Conservation (phyloP, 2,888 invertebrate species). For the Charanyca ferruginea region DNA sequence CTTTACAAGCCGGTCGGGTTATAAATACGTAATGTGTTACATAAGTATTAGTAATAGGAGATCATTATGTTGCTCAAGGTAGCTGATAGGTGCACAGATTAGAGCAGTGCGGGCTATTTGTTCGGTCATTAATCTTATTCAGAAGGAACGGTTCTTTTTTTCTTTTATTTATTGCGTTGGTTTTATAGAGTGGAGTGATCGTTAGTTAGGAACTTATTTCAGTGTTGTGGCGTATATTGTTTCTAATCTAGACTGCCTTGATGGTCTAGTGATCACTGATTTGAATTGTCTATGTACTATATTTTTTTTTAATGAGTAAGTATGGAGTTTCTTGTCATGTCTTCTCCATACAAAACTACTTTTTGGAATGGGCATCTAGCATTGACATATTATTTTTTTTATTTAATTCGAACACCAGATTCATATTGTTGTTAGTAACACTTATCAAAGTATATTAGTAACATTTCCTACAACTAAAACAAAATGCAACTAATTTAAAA, state of each 20-base stretch:
- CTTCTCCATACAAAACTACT: too few relatives aligned
- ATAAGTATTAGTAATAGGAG: slow-evolving; percentile 51
- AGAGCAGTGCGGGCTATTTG: slow-evolving; percentile 9
- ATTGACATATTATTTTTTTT: too few relatives aligned
- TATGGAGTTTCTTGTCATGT: too few relatives aligned
- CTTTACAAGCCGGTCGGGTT: slow-evolving; percentile 23
- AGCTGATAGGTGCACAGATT: slow-evolving; percentile 32
- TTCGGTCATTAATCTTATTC: slow-evolving; percentile 44
- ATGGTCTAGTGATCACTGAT: neutral
- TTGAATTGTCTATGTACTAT: too few relatives aligned
- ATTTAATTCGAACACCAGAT: too few relatives aligned
- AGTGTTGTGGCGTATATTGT: neutral
- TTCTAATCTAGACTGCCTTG: neutral
- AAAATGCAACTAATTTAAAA: too few relatives aligned
- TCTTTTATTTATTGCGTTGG: slow-evolving; percentile 17
- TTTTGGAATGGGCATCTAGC: too few relatives aligned
- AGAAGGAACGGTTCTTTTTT: slow-evolving; percentile 9
- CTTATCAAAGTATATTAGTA: too few relatives aligned
- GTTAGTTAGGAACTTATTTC: neutral
- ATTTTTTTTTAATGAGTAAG: too few relatives aligned
- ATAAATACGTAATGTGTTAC: slow-evolving; percentile 52
- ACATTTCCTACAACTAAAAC: too few relatives aligned
- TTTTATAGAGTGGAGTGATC: slow-evolving; percentile 40
- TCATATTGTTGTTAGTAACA: too few relatives aligned
- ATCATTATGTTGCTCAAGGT: slow-evolving; percentile 54